Conservation (phyloP, 2,888 invertebrate genomes). For the Mystacides longicornis region DNA sequence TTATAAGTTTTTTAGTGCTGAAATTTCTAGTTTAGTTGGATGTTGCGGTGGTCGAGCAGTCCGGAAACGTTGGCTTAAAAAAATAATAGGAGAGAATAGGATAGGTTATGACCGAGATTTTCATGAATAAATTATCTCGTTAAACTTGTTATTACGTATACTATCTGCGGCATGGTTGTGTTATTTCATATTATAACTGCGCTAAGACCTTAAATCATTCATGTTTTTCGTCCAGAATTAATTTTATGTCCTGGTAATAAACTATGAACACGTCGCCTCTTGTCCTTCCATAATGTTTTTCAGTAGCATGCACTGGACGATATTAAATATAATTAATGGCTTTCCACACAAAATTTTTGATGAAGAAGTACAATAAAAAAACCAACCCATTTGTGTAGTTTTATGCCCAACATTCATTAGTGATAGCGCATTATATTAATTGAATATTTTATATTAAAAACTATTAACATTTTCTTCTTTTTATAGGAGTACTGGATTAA, state of each 20-base stretch:
- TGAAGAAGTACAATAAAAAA: too few species aligned
- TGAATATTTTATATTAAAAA: too few species aligned
- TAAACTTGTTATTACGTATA: slow-evolving; percentile 12
- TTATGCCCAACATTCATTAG: too few species aligned
- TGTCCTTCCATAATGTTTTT: too few species aligned
- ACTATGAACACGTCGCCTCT: too few species aligned
- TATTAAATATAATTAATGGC: too few species aligned
- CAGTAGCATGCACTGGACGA: too few species aligned
- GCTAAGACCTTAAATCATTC: not conserved
- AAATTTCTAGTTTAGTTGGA: not conserved
- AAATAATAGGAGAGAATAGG: slow-evolving; percentile 14
- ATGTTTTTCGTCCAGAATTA: slow-evolving; percentile 4
- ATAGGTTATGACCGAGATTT: slow-evolving; percentile 15
- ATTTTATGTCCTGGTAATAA: not conserved
- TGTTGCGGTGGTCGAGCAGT: slow-evolving; percentile 9
- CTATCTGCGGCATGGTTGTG: not conserved
- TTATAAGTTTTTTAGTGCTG: slow-evolving; percentile 1
- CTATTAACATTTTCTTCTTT: too few species aligned
- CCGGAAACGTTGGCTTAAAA: slow-evolving; percentile 18
- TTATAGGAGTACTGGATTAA: too few species aligned
- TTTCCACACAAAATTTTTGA: too few species aligned
- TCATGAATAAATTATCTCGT: slow-evolving; percentile 22
- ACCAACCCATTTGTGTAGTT: too few species aligned
- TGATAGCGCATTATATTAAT: too few species aligned
- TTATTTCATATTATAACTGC: not conserved